Evolutionary conservation across 2,888 invertebrate genomes (phyloP).

Genomic region (Leucozona laternaria): DNA sequence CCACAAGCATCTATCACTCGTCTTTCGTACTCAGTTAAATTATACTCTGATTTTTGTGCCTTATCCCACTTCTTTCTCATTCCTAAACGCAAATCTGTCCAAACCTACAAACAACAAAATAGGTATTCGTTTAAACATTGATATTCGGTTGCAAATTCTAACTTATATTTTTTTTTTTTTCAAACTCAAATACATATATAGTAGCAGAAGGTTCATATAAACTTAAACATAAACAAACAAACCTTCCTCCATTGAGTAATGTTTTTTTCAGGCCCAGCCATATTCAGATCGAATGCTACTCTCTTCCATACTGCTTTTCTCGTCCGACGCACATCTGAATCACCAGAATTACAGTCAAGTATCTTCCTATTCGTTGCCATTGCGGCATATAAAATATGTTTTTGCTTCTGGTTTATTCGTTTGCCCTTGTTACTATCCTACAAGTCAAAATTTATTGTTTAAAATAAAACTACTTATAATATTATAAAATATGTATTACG

Average conservation of each 20-base stretch:
- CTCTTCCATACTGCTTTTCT: constrained; percentile 19
- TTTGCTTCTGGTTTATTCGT: constrained; percentile 30
- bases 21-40: constrained; percentile 12
- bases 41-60: not conserved
- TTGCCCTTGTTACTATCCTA: not conserved
- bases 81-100: constrained; percentile 35
- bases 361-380: constrained; percentile 30
- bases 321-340: not conserved
- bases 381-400: constrained; percentile 36
- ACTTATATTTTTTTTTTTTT: not conserved
- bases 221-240: constrained; percentile 1
- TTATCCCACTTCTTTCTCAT: constrained; percentile 41
- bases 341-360: constrained; percentile 19
- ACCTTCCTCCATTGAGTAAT: constrained; percentile 52
- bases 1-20: constrained; percentile 40
- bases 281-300: constrained; percentile 18
- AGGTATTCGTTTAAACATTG: not conserved
- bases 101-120: constrained; percentile 15
- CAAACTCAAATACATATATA: not conserved
- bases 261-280: constrained; percentile 30
- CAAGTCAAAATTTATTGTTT: not conserved
- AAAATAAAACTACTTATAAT: not conserved
- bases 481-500: not conserved
- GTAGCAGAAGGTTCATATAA: no score
- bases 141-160: not conserved